A percentile compares a stretch with the other conserved stretches of the same genome.
These are phyloP conservation scores for Carollia perspicillata DNA, from an alignment of 2,113 vertebrate genomes.

Conservation along the genomic window DNA sequence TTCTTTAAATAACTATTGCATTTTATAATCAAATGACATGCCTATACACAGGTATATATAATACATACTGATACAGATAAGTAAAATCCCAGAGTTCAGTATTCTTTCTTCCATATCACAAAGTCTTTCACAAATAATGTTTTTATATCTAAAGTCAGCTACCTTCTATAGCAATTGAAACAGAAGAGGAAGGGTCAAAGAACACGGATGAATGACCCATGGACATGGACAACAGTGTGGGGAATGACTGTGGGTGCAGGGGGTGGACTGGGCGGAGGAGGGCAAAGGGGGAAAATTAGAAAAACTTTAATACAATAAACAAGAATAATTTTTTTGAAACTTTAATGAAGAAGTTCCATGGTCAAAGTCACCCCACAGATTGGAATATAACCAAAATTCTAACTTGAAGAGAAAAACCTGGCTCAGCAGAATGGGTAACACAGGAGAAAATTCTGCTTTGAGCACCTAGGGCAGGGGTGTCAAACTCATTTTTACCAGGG, in stretches of 20 bases:
- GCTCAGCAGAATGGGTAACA: not conserved
- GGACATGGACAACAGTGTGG: too few relatives aligned
- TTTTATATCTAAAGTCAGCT: slow-evolving; percentile 10
- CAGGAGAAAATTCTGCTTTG: not conserved
- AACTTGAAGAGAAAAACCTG: not conserved
- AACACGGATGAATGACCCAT: too few relatives aligned
- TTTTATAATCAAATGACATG: not conserved
- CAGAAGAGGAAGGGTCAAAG: too few relatives aligned
- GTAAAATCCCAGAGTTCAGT: not conserved
- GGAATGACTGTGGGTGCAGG: too few relatives aligned
- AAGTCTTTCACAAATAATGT: not conserved
- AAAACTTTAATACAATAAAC: too few relatives aligned
- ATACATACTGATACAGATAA: not conserved
- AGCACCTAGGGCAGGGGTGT: too few relatives aligned
- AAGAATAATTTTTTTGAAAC: not conserved
- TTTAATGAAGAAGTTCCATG: slow-evolving; percentile 4
- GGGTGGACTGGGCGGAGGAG: too few relatives aligned
- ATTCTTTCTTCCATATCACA: slow-evolving; percentile 8
- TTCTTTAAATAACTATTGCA: not conserved
- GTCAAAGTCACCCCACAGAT: not conserved
- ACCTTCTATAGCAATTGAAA: not conserved
- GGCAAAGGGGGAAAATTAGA: too few relatives aligned
- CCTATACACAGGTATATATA: not conserved
- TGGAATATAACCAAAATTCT: slow-evolving; percentile 53
- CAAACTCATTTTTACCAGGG: too few relatives aligned